A percentile compares a stretch with the other conserved stretches of the same genome.
Conservation (phyloP, 1,140 invertebrate species). For the Anoplolepis gracilipes region DNA sequence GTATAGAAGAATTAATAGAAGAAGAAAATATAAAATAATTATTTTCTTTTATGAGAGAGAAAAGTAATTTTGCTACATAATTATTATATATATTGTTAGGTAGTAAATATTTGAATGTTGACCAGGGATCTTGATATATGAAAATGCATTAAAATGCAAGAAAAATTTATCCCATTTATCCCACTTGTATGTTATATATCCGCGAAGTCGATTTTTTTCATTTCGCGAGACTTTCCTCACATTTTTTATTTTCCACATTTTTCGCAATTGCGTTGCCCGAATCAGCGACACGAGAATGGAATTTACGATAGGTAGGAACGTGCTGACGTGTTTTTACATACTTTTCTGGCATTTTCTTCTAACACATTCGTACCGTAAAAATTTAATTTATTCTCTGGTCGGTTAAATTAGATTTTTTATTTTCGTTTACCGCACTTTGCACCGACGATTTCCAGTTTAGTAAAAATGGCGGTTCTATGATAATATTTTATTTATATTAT, state of each 20-base stretch:
- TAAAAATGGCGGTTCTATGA: background rate
- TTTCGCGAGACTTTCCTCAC: background rate
- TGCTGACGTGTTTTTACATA: conserved; percentile 53
- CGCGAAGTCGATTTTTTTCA: background rate
- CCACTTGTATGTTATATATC: background rate
- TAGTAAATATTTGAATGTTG: no score
- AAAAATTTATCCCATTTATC: background rate
- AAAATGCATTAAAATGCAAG: background rate
- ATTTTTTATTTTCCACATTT: conserved; percentile 14
- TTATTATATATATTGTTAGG: no score
- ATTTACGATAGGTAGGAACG: conserved; percentile 56
- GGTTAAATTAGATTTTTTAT: conserved; percentile 62
- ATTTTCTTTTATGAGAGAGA: background rate
- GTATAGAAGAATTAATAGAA: no score
- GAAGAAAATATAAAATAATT: background rate
- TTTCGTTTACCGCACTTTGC: background rate
- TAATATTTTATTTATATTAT: background rate
- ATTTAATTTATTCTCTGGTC: conserved; percentile 64
- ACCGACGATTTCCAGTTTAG: background rate
- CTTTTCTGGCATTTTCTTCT: conserved; percentile 15
- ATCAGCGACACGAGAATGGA: conserved; percentile 52
- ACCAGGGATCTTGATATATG: background rate
- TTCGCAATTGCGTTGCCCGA: conserved; percentile 23
- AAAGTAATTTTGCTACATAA: background rate
- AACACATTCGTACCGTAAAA: conserved; percentile 47